Base-by-base conservation (phyloP, 2,888 invertebrate genomes). In the Philonicus albiceps region DNA sequence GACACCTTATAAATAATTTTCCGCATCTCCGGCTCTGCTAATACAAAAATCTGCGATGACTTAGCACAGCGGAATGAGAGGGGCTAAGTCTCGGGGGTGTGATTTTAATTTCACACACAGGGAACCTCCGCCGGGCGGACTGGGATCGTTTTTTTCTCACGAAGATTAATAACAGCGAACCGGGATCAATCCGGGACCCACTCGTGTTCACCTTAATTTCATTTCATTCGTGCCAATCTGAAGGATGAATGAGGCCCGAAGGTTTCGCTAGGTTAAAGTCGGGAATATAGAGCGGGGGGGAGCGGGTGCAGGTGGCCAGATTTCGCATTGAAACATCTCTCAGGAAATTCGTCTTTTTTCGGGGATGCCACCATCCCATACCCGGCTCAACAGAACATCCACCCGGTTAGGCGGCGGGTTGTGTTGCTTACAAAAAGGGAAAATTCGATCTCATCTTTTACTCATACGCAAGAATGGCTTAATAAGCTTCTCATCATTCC, bases 71-170 rank as follows among this genome's bases (percentile, higher is more conserved):
- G n/a, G 43, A 75, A 49, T 49, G 31, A 49, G 31, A 49, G 49
- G 49, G 27, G 34, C 22, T 43, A 13, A 49, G 55, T 87, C 92
- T 91, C 92, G 89, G 88, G 92, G 90, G 92, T 92, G 92, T 92
- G 91, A 92, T 92, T 92, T 92, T 92, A 92, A 92, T 92, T 92
- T 92, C 92, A 92, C 91, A 92, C 91, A 91, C 91, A 86, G 55
- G 19, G 40, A 64, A 86, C 40, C 75, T 86, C 86, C 78, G 27
- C 87, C 64, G 81, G 85, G 73, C 87, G 81, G 53, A 11, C 64
- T 64, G 11, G 19, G 3, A 27, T 64, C 64, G 7, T 87, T 88
- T 87, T 49, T 78, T 88, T 88, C 88, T 86, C 88, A 88, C 88
- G 88, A 88, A 88, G 88, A 88, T 88, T 88, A 88, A 88, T 87